Base-by-base conservation (phyloP, 2,888 invertebrate species). In the Eurois occulta region DNA sequence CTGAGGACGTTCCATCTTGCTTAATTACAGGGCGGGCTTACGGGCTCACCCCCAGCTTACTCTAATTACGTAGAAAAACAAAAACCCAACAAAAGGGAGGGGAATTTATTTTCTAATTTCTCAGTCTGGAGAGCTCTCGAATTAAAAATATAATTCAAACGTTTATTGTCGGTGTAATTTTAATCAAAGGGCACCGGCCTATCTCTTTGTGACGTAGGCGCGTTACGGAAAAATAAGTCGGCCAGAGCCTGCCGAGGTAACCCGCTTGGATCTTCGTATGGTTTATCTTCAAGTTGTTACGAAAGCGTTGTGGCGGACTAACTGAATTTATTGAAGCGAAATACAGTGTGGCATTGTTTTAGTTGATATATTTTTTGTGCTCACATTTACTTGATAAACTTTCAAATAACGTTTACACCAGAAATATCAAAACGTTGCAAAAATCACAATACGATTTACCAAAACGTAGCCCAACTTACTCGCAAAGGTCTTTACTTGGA, bases 41-140 rank as follows among this genome's bases (percentile, higher is more conserved):
- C 90, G 69, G 78, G 91, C 91, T 92, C 91, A 92, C 90, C 89
- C 89, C 90, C 87, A 89, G 94, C 94, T 94, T 92, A 93, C 92
- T 94, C 94, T 96, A 95, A 96, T 96, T 96, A 95, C 94, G 91
- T 92, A 93, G 91, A 93, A 94, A 95, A 95, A 95, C 94, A 95
- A 95, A 95, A 94, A 93, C 92, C 91, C 93, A 88, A 92, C 94
- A 94, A 94, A 94, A 88, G 87, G 91, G 91, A 87, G 90, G 90
- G 77, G 90, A 85, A 95, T 95, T 95, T 95, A 95, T 95, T 94
- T 93, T 94, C 91, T 94, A 94, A 95, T 95, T 95, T 94, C 94
- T 94, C 93, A 91, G 91, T 88, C 87, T 88, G 88, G 86, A 88
- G 90, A 90, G 89, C 89, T 89, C 88, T 91, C 88, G 92, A 93